These are phyloP conservation scores for Phrixothrix hirtus DNA, from an alignment of 2,888 invertebrate species.

Conservation along the genomic window DNA sequence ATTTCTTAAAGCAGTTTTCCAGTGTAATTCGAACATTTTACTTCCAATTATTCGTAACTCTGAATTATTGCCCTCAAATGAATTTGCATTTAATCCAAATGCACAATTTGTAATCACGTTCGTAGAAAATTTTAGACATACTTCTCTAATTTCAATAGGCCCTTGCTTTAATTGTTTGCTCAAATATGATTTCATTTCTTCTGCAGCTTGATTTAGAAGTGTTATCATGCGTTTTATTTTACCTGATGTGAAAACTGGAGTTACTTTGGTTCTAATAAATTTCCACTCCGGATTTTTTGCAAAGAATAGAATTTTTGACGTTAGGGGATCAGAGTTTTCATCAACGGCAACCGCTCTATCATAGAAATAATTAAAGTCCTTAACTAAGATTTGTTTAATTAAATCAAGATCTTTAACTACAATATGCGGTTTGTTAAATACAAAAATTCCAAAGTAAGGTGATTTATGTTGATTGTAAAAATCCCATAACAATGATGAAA, in stretches of 20 bases:
- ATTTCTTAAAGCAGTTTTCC: too few relatives aligned
- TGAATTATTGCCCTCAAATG: too few relatives aligned
- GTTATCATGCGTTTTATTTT: slow-evolving; percentile 57
- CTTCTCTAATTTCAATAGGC: slow-evolving; percentile 45
- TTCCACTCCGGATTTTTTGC: slow-evolving; percentile 59
- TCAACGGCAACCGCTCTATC: slow-evolving; percentile 54
- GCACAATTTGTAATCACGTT: slow-evolving; percentile 56
- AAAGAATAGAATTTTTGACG: slow-evolving; percentile 53
- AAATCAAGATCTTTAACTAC: slow-evolving; percentile 54
- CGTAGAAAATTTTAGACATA: slow-evolving; percentile 52
- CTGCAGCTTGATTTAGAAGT: not conserved
- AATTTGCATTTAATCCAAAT: too few relatives aligned
- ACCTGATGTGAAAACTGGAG: slow-evolving; percentile 59
- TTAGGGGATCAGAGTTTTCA: slow-evolving; percentile 51
- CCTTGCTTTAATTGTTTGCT: not conserved
- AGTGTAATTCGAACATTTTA: too few relatives aligned
- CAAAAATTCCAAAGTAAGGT: slow-evolving; percentile 56
- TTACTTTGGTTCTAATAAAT: slow-evolving; percentile 56
- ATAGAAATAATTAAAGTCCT: slow-evolving; percentile 56
- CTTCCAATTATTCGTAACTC: too few relatives aligned
- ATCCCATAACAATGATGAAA: slow-evolving; percentile 44
- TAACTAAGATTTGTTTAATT: slow-evolving; percentile 53
- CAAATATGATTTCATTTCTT: too few relatives aligned
- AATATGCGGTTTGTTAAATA: slow-evolving; percentile 54
- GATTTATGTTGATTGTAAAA: slow-evolving; percentile 41